Percentiles rank a stretch among this genome's conserved stretches.
These are phyloP conservation scores for Limenitis camilla DNA, from an alignment of 2,888 invertebrate species.

Conservation along the genomic window DNA sequence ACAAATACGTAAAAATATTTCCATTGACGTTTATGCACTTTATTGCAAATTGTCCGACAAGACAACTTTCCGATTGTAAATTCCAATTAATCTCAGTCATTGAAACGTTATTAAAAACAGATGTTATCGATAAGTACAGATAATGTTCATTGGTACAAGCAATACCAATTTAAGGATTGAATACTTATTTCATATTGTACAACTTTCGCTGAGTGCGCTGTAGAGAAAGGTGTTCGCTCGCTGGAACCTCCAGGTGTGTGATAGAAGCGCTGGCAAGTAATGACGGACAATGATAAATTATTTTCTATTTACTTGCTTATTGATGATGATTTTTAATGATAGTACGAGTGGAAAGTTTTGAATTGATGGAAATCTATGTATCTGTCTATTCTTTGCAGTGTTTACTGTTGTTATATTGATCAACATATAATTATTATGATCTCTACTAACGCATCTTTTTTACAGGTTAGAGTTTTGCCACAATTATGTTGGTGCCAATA, in stretches of 20 bases:
- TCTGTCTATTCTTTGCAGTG: too few species aligned
- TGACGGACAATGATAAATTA: constrained; percentile 19
- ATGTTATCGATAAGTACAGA: neutral
- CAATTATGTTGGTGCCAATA: too few species aligned
- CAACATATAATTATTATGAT: too few species aligned
- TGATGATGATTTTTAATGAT: constrained; percentile 2
- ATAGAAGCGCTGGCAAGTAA: constrained; percentile 2
- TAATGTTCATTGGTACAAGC: neutral
- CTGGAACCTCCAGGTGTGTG: constrained; percentile 3
- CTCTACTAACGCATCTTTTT: too few species aligned
- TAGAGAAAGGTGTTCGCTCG: constrained; percentile 13
- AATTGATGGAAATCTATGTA: neutral
- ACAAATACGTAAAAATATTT: too few species aligned
- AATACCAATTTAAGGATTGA: constrained; percentile 3
- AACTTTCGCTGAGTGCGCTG: neutral
- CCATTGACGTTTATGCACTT: too few species aligned
- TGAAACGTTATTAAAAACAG: too few species aligned
- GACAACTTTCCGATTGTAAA: too few species aligned
- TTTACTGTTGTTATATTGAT: too few species aligned
- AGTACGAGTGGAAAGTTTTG: constrained; percentile 8
- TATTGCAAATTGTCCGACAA: too few species aligned
- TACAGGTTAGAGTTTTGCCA: too few species aligned
- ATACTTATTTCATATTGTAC: constrained; percentile 3
- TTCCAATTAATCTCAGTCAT: too few species aligned
- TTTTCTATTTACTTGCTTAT: constrained; percentile 8